Evolutionary conservation across 2,888 invertebrate genomes (phyloP).

Genomic region (Ligdia adustata): DNA sequence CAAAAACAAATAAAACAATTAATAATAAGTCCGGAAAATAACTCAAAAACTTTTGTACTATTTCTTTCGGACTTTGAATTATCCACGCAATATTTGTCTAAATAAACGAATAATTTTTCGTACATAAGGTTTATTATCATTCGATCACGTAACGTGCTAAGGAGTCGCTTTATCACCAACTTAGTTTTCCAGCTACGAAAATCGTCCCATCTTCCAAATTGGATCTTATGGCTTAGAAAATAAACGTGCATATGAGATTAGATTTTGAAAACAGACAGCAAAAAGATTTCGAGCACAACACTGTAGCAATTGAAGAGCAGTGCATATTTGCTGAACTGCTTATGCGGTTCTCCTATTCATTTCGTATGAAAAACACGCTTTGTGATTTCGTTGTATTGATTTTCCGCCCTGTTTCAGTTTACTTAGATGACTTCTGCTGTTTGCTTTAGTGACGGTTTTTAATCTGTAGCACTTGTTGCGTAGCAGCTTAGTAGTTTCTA

Average conservation of each 20-base stretch:
- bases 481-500: no score
- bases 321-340: constrained; percentile 77
- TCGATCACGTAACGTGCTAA: constrained; percentile 57
- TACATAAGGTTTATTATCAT: constrained; percentile 65
- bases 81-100: constrained; percentile 42
- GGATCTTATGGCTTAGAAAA: constrained; percentile 29
- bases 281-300: constrained; percentile 61
- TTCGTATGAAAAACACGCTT: constrained; percentile 54
- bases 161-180: constrained; percentile 40
- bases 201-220: constrained; percentile 15
- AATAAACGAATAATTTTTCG: constrained; percentile 50
- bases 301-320: constrained; percentile 75
- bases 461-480: no score
- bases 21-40: no score
- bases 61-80: constrained; percentile 42
- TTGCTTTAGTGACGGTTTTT: no score
- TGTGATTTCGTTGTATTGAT: constrained; percentile 68
- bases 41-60: constrained; percentile 60
- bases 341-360: constrained; percentile 69
- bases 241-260: constrained; percentile 30
- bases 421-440: constrained; percentile 29
- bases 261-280: constrained; percentile 27
- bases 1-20: constrained; percentile 20
- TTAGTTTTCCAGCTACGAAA: constrained; percentile 34
- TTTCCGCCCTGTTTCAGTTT: constrained; percentile 26